phyloP scores from a whole-genome alignment of 1,140 invertebrate genomes.

The Drosophila leontia region DNA sequence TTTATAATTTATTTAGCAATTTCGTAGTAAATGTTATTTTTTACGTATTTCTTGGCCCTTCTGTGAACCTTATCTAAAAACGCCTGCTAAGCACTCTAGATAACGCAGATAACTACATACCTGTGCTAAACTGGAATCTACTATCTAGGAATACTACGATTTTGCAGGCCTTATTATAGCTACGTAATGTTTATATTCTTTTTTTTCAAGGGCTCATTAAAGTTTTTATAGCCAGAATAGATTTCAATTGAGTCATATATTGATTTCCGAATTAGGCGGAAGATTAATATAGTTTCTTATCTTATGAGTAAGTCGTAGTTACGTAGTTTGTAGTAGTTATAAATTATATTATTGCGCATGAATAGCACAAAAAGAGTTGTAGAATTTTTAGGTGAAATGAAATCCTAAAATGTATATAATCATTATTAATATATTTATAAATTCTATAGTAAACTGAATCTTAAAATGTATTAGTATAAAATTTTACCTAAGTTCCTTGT shows the following conservation, averaged over 20 bases:
- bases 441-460: no score
- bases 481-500: no score
- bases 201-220: constrained; percentile 3
- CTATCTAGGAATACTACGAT: constrained; percentile 11
- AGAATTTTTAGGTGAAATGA: background rate
- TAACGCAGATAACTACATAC: constrained; percentile 28
- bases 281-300: constrained; percentile 20
- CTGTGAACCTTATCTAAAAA: constrained; percentile 3
- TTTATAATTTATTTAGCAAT: background rate
- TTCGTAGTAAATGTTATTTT: background rate
- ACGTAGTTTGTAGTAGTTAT: background rate
- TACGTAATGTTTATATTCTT: constrained; percentile 25
- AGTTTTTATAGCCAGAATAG: constrained; percentile 11
- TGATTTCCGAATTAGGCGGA: constrained; percentile 9
- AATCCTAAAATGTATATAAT: background rate
- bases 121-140: background rate
- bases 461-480: no score
- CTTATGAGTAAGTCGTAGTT: background rate
- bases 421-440: background rate
- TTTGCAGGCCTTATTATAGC: constrained; percentile 4
- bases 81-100: constrained; percentile 14
- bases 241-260: constrained; percentile 36
- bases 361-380: background rate
- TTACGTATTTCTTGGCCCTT: background rate
- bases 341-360: constrained; percentile 2